Conservation (phyloP, 2,113 vertebrate species). For the Ochotona princeps region DNA sequence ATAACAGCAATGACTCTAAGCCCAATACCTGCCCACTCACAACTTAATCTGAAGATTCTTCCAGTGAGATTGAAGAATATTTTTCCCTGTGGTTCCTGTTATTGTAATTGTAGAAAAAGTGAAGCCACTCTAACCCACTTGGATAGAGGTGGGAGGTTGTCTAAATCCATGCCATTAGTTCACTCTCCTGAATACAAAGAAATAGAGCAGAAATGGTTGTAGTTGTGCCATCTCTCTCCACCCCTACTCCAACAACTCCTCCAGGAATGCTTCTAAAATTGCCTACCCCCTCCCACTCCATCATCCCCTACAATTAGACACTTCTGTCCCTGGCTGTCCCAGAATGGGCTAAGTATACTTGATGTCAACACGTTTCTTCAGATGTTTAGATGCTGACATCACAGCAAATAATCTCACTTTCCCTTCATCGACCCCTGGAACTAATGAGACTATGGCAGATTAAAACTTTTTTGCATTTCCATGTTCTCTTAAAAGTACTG, state of each 20-base stretch:
- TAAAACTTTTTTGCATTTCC: slow-evolving; percentile 3
- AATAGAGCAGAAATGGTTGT: not conserved
- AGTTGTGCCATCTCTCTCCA: not conserved
- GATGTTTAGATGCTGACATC: not conserved
- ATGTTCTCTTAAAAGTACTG: not conserved
- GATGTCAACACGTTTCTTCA: not conserved
- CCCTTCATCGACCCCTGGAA: not conserved
- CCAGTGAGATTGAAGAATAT: not conserved
- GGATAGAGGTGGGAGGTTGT: not conserved
- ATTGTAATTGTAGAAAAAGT: not conserved
- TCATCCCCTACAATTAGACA: not conserved
- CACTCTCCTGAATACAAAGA: not conserved
- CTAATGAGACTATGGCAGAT: not conserved
- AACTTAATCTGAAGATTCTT: not conserved
- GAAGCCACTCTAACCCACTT: not conserved
- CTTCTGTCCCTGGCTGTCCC: not conserved
- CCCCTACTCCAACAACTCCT: not conserved
- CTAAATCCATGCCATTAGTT: not conserved
- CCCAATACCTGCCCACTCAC: not conserved
- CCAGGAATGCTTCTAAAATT: not conserved
- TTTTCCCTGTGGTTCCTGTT: not conserved
- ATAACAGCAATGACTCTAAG: not conserved
- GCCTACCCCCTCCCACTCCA: not conserved
- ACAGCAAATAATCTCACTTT: not conserved
- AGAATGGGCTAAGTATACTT: not conserved